Evolutionary conservation across 2,797 vertebrate genomes (phyloP).

Genomic region (Rhynchonycteris naso): DNA sequence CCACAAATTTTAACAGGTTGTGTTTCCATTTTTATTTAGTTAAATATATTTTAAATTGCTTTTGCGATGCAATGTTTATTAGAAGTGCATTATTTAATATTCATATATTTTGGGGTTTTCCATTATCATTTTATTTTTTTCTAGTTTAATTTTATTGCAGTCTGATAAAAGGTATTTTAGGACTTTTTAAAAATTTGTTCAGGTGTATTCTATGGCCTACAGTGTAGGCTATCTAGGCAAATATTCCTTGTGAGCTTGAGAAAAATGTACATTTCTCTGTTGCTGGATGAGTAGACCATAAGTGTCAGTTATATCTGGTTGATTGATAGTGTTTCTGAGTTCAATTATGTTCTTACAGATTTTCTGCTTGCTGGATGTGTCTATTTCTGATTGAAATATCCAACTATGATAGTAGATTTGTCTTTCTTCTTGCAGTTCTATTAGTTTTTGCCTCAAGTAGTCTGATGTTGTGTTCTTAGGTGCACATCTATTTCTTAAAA

Average conservation of each 20-base stretch:
- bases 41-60: neutral
- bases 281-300: neutral
- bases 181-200: neutral
- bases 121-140: neutral
- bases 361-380: neutral
- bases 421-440: neutral
- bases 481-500: neutral
- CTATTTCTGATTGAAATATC: neutral
- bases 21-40: neutral
- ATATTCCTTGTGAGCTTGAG: neutral
- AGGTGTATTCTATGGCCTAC: neutral
- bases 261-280: neutral
- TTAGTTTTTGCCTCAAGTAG: neutral
- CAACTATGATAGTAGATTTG: neutral
- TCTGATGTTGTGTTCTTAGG: neutral
- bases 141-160: neutral
- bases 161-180: neutral
- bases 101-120: neutral
- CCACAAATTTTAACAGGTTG: neutral
- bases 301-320: neutral
- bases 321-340: neutral
- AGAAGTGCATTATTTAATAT: neutral
- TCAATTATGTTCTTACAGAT: neutral
- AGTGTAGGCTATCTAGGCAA: neutral
- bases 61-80: neutral